Evolutionary conservation across 2,797 vertebrate species (phyloP).

Genomic region (Zenarchopterus dispar): DNA sequence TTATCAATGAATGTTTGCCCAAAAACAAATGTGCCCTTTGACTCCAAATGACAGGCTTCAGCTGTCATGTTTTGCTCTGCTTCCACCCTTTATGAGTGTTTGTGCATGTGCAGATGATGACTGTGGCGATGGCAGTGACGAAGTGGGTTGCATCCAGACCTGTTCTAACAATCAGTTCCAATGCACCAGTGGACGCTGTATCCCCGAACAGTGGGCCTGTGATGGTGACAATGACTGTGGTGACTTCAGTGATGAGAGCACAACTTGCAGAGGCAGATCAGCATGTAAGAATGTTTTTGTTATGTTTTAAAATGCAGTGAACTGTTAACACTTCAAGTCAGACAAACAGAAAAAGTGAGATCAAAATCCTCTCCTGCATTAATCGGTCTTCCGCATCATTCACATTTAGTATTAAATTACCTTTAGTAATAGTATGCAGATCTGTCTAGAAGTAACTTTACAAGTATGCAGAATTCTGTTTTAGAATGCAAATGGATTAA

Average conservation of each 20-base stretch:
- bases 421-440: too few relatives aligned
- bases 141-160: slow-evolving; percentile 87
- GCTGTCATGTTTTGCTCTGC: background rate
- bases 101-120: slow-evolving; percentile 87
- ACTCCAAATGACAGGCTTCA: background rate
- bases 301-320: background rate
- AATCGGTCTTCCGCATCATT: too few relatives aligned
- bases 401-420: too few relatives aligned
- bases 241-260: slow-evolving; percentile 93
- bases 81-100: background rate
- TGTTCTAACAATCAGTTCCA: slow-evolving; percentile 91
- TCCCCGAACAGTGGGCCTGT: slow-evolving; percentile 93
- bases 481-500: too few relatives aligned
- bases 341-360: background rate
- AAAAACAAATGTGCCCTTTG: background rate
- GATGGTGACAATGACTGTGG: slow-evolving; percentile 98
- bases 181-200: slow-evolving; percentile 91
- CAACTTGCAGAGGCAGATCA: slow-evolving; percentile 87
- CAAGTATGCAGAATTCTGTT: too few relatives aligned
- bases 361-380: background rate
- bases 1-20: background rate
- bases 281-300: slow-evolving; percentile 61
- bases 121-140: slow-evolving; percentile 95
- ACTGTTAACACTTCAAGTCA: background rate
- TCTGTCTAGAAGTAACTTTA: too few relatives aligned